These are phyloP conservation scores for Desoria tigrina DNA, from an alignment of 2,888 invertebrate genomes.

Conservation along the genomic window DNA sequence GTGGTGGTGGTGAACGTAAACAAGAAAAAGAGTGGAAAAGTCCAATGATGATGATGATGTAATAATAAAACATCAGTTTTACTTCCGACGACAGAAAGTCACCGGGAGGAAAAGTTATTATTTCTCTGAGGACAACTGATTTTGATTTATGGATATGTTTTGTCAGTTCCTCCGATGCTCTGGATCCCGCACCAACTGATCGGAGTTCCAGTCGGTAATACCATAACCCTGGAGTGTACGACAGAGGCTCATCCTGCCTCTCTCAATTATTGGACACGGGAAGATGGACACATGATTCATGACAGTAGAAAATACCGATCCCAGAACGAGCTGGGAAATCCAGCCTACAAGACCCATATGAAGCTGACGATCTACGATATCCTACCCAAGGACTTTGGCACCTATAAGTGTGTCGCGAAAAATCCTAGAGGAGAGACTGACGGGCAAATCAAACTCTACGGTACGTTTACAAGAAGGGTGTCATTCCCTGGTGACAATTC, in stretches of 20 bases:
- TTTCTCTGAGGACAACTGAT: constrained; percentile 13
- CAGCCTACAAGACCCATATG: constrained; percentile 85
- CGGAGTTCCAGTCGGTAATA: constrained; percentile 78
- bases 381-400: constrained; percentile 53
- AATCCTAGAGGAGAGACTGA: constrained; percentile 86
- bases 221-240: constrained; percentile 82
- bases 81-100: too few relatives aligned
- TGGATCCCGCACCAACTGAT: constrained; percentile 90
- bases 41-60: too few relatives aligned
- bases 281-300: constrained; percentile 85
- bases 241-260: constrained; percentile 90
- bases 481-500: too few relatives aligned
- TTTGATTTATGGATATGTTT: constrained; percentile 42
- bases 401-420: constrained; percentile 67
- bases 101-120: constrained; percentile 3
- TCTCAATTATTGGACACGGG: constrained; percentile 85
- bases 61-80: too few relatives aligned
- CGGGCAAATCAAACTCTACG: constrained; percentile 82
- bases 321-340: constrained; percentile 66
- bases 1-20: too few relatives aligned
- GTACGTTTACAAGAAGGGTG: too few relatives aligned
- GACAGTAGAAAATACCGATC: constrained; percentile 75
- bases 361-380: constrained; percentile 76
- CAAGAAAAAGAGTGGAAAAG: too few relatives aligned
- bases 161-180: constrained; percentile 83